Evolutionary conservation across 2,113 vertebrate species (phyloP).

Genomic region (Australoheros scitulus): DNA sequence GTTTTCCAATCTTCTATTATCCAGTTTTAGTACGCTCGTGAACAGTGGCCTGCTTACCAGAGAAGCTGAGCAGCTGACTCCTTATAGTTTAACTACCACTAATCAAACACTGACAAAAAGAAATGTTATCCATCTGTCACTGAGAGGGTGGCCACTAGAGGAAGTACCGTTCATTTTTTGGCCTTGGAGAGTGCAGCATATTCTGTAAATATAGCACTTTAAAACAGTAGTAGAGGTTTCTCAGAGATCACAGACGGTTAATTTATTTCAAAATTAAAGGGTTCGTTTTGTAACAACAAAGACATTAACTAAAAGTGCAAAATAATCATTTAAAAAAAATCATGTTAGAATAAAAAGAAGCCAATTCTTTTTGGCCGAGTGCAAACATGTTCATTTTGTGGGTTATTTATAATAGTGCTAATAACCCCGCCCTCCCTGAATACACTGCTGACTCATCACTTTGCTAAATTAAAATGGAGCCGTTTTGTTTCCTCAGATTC

Average conservation of each 20-base stretch:
- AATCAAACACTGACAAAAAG: too few species aligned
- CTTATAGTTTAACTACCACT: too few species aligned
- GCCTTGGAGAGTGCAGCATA: background rate
- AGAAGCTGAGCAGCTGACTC: too few species aligned
- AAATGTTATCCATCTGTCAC: background rate
- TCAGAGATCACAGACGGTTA: background rate
- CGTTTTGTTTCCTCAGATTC: conserved; percentile 10
- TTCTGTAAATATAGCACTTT: background rate
- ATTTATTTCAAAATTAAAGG: background rate
- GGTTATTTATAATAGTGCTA: background rate
- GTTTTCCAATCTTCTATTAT: too few species aligned
- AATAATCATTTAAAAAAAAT: background rate
- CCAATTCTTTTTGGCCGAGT: background rate
- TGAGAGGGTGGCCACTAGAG: background rate
- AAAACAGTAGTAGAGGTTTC: background rate
- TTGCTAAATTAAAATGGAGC: conserved; percentile 46
- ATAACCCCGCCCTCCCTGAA: background rate
- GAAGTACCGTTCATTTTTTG: background rate
- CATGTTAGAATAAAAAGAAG: background rate
- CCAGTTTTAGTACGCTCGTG: too few species aligned
- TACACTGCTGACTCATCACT: conserved; percentile 30
- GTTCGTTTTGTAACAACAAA: background rate
- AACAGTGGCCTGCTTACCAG: too few species aligned
- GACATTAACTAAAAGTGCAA: background rate
- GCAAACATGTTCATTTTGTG: background rate